Percentiles rank a stretch among this genome's conserved stretches.
phyloP scores from a whole-genome alignment of 2,113 vertebrate species.

The Zingel zingel region DNA sequence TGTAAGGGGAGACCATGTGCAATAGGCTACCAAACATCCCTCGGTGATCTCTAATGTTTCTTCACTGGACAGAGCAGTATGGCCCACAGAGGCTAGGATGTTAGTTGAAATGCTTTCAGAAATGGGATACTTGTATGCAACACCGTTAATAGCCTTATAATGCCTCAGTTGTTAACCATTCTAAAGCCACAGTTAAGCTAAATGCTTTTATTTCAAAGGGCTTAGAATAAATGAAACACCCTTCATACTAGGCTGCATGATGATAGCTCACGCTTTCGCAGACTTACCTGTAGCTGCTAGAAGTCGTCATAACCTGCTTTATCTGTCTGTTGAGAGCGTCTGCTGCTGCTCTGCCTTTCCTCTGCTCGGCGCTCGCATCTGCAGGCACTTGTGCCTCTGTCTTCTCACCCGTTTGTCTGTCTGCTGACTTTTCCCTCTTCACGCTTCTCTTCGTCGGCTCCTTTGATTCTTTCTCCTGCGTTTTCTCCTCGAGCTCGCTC shows the following conservation, averaged over 20 bases:
- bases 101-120: not conserved
- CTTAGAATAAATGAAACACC: not conserved
- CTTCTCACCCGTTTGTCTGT: constrained; percentile 65
- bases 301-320: constrained; percentile 89
- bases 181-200: not conserved
- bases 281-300: constrained; percentile 92
- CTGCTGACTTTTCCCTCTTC: constrained; percentile 73
- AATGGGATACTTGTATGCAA: not conserved
- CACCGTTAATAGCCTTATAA: not conserved
- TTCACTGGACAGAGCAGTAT: not conserved
- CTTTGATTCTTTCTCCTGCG: constrained; percentile 80
- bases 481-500: constrained; percentile 85
- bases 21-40: not conserved
- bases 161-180: too few species aligned
- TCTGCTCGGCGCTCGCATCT: constrained; percentile 66
- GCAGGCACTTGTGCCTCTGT: constrained; percentile 50
- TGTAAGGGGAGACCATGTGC: constrained; percentile 49
- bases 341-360: constrained; percentile 88
- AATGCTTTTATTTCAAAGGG: not conserved
- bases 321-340: constrained; percentile 96
- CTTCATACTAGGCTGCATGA: not conserved
- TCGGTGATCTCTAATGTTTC: not conserved
- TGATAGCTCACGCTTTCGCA: not conserved
- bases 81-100: not conserved
- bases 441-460: constrained; percentile 63